Percentiles rank a stretch among this genome's conserved stretches.
phyloP scores from a whole-genome alignment of 2,888 invertebrate genomes.

The Chironomus riparius region DNA sequence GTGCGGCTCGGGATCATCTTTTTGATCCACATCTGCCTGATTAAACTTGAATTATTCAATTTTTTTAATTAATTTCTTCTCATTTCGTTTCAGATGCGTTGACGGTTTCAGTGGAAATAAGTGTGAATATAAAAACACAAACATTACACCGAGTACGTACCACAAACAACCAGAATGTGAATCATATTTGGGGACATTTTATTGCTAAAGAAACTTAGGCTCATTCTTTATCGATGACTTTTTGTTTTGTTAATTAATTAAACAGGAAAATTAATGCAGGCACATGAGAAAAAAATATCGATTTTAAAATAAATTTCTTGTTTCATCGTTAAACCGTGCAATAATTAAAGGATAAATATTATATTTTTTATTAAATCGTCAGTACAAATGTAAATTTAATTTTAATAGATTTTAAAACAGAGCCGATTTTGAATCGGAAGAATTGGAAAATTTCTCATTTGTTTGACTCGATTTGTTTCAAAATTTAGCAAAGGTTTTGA shows the following conservation, averaged over 20 bases:
- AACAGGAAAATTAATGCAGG: background rate
- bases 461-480: background rate
- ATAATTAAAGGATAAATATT: background rate
- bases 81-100: conserved; percentile 37
- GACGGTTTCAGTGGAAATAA: conserved; percentile 40
- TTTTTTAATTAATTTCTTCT: background rate
- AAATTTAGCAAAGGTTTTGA: background rate
- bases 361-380: background rate
- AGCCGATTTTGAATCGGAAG: background rate
- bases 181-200: conserved; percentile 41
- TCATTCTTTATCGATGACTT: background rate
- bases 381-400: background rate
- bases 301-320: background rate
- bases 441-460: background rate
- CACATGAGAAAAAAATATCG: too few species aligned
- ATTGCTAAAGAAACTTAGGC: conserved; percentile 38
- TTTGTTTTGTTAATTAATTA: background rate
- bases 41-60: background rate
- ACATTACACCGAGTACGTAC: conserved; percentile 42
- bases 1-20: too few species aligned
- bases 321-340: background rate
- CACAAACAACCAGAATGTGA: conserved; percentile 40
- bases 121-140: conserved; percentile 39
- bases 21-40: too few species aligned
- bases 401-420: background rate